Evolutionary conservation across 2,797 vertebrate genomes (phyloP).

Genomic region (Rhincodon typus): DNA sequence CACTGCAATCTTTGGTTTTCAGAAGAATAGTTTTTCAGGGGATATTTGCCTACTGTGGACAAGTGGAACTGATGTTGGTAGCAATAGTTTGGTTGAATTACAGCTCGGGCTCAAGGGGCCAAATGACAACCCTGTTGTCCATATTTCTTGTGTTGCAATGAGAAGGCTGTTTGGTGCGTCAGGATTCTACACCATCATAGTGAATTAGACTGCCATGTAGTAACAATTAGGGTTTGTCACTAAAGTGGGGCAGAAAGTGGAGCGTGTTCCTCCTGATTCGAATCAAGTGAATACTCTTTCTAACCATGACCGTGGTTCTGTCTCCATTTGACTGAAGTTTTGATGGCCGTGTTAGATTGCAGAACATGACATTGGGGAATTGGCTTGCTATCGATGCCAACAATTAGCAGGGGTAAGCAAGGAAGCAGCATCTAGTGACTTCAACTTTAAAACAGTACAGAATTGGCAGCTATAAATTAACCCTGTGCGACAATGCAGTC

Average conservation of each 20-base stretch:
- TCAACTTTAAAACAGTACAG: background rate
- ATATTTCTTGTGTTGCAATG: background rate
- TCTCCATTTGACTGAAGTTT: background rate
- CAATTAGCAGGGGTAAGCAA: constrained; percentile 38
- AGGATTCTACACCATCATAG: background rate
- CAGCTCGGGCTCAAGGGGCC: too few species aligned
- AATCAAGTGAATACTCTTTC: background rate
- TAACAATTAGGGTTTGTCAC: background rate
- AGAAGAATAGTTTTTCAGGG: too few species aligned
- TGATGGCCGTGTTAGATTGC: background rate
- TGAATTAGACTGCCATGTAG: background rate
- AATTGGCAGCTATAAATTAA: background rate
- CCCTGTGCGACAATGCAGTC: background rate
- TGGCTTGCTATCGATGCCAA: background rate
- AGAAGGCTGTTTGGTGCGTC: background rate
- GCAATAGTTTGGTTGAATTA: too few species aligned
- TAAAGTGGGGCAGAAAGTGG: background rate
- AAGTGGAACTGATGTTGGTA: too few species aligned
- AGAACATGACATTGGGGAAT: background rate
- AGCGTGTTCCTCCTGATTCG: background rate
- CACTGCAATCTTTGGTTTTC: too few species aligned
- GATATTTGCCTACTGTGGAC: background rate
- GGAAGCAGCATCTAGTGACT: background rate
- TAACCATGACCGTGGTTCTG: background rate
- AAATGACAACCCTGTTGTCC: too few species aligned